Evolutionary conservation across 2,113 vertebrate genomes (phyloP).

Genomic region (Neotragus moschatus): DNA sequence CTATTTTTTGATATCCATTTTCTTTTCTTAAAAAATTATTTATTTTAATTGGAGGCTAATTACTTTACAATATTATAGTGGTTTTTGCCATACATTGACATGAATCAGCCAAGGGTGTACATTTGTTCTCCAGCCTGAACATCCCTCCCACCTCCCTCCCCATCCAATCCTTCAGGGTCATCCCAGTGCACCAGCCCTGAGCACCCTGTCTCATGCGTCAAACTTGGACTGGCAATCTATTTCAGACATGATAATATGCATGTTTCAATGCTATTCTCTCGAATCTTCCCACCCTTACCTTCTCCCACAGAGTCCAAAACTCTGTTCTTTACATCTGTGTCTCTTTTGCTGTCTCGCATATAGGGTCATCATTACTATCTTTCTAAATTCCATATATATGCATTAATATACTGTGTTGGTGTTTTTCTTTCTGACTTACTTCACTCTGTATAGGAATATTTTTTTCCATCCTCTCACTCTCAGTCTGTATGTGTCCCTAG

Average conservation of each 20-base stretch:
- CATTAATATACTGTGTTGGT: neutral
- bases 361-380: neutral
- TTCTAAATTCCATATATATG: neutral
- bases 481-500: neutral
- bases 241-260: neutral
- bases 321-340: neutral
- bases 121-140: neutral
- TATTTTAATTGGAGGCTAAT: neutral
- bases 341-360: neutral
- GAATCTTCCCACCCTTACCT: neutral
- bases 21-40: neutral
- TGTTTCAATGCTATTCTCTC: neutral
- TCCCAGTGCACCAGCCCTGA: neutral
- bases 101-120: neutral
- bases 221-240: neutral
- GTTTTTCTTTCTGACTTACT: neutral
- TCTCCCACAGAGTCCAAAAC: neutral
- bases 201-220: neutral
- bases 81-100: neutral
- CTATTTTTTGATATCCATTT: neutral
- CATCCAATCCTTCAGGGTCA: neutral
- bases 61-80: neutral
- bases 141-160: neutral
- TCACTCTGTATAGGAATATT: neutral
- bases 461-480: neutral